Evolutionary conservation across 2,797 vertebrate genomes (phyloP), one percentile per base, ranked within the genome.

Genomic region (Xiphorhynchus erythropygius): DNA sequence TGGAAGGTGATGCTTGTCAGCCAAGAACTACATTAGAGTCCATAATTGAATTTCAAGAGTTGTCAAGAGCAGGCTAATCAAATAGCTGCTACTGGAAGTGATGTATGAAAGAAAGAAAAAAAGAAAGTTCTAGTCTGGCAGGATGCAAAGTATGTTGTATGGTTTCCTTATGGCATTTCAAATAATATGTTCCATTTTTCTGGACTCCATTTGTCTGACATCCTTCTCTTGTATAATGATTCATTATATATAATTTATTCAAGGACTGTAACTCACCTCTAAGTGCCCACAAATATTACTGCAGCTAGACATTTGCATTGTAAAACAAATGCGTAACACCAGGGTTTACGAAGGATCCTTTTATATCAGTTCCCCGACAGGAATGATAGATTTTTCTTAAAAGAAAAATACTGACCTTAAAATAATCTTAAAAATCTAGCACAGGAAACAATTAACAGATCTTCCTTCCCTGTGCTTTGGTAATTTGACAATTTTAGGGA

Each of bases 231-330:
- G 76, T 93, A 70, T 67, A 83, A 93, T 96, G 94, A 94, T 90
- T 94, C 79, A 93, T 95, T 92, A 91, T 8, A 76, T 65, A 46
- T 92, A 78, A 96, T 95, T 79, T 95, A 95, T 96, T 96, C 92
- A 86, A 92, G 84, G 89, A 69, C 85, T 93, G 55, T 81, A 93
- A 87, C 69, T 93, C 90, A 96, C 89, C 84, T 95, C 82, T 65
- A 71, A 88, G 70, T 87, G 79, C 63, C 92, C 89, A 91, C 93
- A 94, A 93, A 91, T 95, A 96, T 76, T 87, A 93, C 93, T 84
- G 84, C 82, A 92, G 59, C 55, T 56, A 94, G 89, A 60, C 47
- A 90, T 92, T 88, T 94, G 95, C 89, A 96, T 86, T 93, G 79
- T 84, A 94, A 96, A 96, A 89, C 89, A 94, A 88, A 92, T 46